Evolutionary conservation across 2,888 invertebrate genomes (phyloP), one percentile per base, ranked within the genome.

Genomic region (Chrysolina oricalcia): DNA sequence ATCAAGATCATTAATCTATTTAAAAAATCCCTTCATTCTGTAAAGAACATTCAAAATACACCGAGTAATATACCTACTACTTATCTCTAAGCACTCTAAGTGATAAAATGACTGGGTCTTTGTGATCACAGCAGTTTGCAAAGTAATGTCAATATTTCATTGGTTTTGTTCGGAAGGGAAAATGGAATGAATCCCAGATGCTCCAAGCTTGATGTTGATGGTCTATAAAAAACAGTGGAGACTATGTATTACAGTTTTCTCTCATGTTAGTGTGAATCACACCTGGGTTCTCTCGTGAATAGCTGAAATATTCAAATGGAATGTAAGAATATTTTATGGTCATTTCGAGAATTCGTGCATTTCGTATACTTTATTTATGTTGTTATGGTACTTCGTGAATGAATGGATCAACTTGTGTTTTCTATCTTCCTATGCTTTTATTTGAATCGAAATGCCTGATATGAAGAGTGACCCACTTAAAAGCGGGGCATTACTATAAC

Each of bases 241-340:
- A 27, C 27, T 23, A 59, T 59, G 27, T 35, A 59, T 35, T 23
- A n/a, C 35, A 35, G 0, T 59, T 59, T 59, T 27, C 35, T 23
- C 27, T n/a, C 35, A 59, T 17, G 23, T 27, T 23, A 10, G n/a
- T 13, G 59, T 23, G 59, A 59, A 59, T 59, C 59, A 59, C 59
- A 59, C 59, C 59, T 59, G 59, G n/a, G 59, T n/a, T 23, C 59
- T 3, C 6, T 27, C 2, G 59, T 27, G 35, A 35, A 59, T 59
- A 35, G 27, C 59, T 17, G 27, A 35, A 59, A 59, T 27, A 59
- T 35, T 59, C 59, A 59, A 59, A 59, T 59, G n/a, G 27, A 15
- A 59, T 59, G 23, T n/a, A 10, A 35, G 23, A n/a, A 15, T 59
- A n/a, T 27, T 56, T 59, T n/a, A 35, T 35, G 2, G 10, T 59